These are phyloP conservation scores for Delia radicum DNA, from an alignment of 1,140 invertebrate species.

Conservation along the genomic window DNA sequence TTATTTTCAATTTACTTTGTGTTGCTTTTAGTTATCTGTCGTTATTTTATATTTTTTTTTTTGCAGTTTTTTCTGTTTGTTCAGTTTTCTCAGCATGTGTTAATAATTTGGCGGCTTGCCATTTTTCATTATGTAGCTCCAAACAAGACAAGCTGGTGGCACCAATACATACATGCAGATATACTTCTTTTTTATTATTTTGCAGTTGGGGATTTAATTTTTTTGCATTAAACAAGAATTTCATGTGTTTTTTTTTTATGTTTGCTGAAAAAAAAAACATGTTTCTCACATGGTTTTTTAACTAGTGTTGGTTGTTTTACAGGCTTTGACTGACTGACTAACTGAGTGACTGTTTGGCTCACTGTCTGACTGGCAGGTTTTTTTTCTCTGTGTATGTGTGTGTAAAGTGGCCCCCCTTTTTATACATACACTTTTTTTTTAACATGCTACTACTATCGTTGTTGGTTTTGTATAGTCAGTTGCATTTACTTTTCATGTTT, in stretches of 20 bases:
- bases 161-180: neutral
- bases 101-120: conserved; percentile 21
- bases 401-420: neutral
- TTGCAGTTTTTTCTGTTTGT: neutral
- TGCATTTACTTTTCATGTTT: neutral
- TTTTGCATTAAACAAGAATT: neutral
- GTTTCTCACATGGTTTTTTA: neutral
- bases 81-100: conserved; percentile 19
- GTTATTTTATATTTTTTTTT: neutral
- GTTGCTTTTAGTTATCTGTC: neutral
- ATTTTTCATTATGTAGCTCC: conserved; percentile 5
- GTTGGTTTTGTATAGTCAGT: neutral
- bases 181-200: neutral
- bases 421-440: too few species aligned
- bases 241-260: neutral
- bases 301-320: neutral
- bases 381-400: neutral
- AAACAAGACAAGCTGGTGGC: conserved; percentile 3
- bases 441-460: neutral
- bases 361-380: neutral
- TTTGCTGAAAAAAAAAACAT: neutral
- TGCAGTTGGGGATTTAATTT: neutral
- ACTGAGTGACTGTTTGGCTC: neutral
- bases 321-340: too few species aligned
- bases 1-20: too few species aligned